These are phyloP conservation scores for Cantharis flavilabris DNA, from an alignment of 2,888 invertebrate genomes.

Conservation along the genomic window DNA sequence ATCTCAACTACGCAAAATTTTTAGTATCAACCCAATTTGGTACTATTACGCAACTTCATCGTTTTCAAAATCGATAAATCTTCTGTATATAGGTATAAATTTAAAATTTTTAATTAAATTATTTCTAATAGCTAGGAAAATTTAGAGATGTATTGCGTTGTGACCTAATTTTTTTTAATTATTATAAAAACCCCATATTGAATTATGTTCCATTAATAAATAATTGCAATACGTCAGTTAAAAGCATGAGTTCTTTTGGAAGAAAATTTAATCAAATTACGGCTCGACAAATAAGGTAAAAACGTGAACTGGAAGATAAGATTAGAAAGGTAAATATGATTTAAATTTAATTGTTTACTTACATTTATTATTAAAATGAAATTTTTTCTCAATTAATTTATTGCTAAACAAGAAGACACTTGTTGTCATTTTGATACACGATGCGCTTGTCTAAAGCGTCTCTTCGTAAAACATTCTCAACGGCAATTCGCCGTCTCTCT, in stretches of 20 bases:
- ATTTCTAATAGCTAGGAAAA: not conserved
- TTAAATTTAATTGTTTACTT: not conserved
- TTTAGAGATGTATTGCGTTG: not conserved
- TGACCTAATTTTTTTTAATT: not conserved
- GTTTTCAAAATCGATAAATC: not conserved
- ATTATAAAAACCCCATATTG: not conserved
- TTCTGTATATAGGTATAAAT: not conserved
- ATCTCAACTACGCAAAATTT: not conserved
- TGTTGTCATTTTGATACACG: slow-evolving; percentile 24
- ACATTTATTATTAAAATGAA: not conserved
- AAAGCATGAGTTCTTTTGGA: not conserved
- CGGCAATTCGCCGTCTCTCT: slow-evolving; percentile 6
- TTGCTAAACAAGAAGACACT: slow-evolving; percentile 20
- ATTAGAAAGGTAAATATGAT: not conserved
- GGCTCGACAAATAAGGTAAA: not conserved
- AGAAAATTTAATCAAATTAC: not conserved
- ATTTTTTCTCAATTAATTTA: not conserved
- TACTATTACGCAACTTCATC: not conserved
- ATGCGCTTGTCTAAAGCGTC: slow-evolving; percentile 24
- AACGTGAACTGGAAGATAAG: not conserved
- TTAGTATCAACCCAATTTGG: not conserved
- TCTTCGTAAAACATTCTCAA: slow-evolving; percentile 1
- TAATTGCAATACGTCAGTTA: not conserved
- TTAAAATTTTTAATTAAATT: not conserved
- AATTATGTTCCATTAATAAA: not conserved